Evolutionary conservation across 2,113 vertebrate genomes (phyloP).

Genomic region (Struthidea cinerea): DNA sequence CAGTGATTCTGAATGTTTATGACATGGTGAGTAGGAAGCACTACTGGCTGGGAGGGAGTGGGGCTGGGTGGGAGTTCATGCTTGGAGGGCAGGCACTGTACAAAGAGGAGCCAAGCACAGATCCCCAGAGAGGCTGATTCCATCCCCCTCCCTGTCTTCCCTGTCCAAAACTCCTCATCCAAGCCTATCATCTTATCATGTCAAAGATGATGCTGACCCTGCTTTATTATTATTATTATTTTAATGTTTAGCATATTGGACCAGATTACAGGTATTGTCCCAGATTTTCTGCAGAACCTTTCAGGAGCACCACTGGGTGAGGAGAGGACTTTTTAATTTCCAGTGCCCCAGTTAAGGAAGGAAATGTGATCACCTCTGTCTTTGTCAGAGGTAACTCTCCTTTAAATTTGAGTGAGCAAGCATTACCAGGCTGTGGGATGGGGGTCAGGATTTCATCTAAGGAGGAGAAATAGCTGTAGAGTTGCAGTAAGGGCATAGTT

Average conservation of each 20-base stretch:
- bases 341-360: neutral
- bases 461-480: neutral
- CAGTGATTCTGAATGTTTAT: conserved; percentile 92
- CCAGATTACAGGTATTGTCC: neutral
- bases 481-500: neutral
- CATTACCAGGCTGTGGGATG: neutral
- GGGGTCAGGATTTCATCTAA: neutral
- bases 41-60: neutral
- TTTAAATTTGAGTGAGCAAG: conserved; percentile 11
- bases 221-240: too few species aligned
- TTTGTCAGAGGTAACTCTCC: neutral
- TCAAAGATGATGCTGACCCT: neutral
- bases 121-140: neutral
- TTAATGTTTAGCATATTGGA: neutral
- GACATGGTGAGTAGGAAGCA: conserved; percentile 86
- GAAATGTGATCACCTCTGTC: neutral
- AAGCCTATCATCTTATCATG: neutral
- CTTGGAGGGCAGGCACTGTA: neutral
- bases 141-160: neutral
- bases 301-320: neutral
- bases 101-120: neutral
- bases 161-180: neutral
- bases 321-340: neutral
- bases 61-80: neutral
- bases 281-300: neutral